Evolutionary conservation across 1,140 invertebrate genomes (phyloP), one percentile per base, ranked within the genome.

Genomic region (Sitodiplosis mosellana): DNA sequence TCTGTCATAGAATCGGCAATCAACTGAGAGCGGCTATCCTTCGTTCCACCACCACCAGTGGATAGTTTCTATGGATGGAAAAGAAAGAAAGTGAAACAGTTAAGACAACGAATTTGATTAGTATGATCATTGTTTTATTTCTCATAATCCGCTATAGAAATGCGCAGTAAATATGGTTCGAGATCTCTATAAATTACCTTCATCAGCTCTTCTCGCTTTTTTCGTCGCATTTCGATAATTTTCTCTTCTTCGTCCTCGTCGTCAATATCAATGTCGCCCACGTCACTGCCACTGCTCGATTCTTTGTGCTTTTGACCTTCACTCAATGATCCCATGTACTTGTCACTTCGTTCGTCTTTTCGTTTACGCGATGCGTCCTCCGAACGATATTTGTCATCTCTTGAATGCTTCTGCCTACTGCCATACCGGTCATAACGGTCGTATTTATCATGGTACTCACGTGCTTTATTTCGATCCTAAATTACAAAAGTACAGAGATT

Each of bases 201-300:
- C 33, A 94, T 60, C 2, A 97, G 68, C 60, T 87, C 86, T 67
- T 94, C 88, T 41, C 92, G 71, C 61, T 91, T 80, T 64, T 87
- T 87, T 51, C 92, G 74, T 54, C 88, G 72, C 58, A 78, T 77
- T 61, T 94, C 86, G 65, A 96, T 96, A 56, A 95, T 89, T 50
- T 80, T 78, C 64, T 95, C 87, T 61, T 94, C 91, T 63, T 93
- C 87, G 65, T 94, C 90, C 52, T 94, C 91, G 51, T 95, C 90
- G 41, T 88, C 83, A 20, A 76, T 68, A 51, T 81, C 78, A 49
- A 86, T 78, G 48, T 81, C 73, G 57, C 77, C 74, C 17, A 72
- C 66, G 52, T 77, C 71, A 60, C 73, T 75, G 53, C 73, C 77
- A 56, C 56, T 68, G 50, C 66, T 78, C 51, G 63, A 75, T 20